Evolutionary conservation across 2,113 vertebrate genomes (phyloP).

Genomic region (Strix aluco): DNA sequence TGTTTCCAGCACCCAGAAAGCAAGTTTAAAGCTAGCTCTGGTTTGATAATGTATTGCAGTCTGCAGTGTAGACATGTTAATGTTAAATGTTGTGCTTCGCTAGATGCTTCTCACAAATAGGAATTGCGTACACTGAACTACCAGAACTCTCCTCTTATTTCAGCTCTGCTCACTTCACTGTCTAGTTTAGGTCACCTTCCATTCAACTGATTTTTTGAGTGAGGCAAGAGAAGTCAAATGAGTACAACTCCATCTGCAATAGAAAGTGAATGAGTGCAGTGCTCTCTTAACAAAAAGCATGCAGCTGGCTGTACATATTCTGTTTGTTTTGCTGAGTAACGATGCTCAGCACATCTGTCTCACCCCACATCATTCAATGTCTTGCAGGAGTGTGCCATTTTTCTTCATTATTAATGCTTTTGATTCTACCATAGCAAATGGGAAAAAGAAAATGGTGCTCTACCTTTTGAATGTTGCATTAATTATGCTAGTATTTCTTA

Average conservation of each 20-base stretch:
- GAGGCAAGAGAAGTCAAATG: background rate
- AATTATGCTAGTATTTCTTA: background rate
- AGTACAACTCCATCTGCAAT: background rate
- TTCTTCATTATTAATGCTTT: background rate
- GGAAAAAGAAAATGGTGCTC: background rate
- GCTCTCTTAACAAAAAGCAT: background rate
- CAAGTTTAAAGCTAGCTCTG: background rate
- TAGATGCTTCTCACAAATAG: background rate
- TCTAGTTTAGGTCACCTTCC: background rate
- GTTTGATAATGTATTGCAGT: background rate
- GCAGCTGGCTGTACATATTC: accelerated
- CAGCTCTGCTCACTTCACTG: background rate
- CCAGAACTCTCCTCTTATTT: background rate
- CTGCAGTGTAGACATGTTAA: background rate
- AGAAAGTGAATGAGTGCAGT: background rate
- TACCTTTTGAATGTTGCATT: background rate
- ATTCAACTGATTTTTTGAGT: background rate
- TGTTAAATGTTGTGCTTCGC: background rate
- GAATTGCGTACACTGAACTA: background rate
- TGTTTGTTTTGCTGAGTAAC: background rate
- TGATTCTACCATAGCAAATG: background rate
- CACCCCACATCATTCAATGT: background rate
- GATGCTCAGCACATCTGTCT: background rate
- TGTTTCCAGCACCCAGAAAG: background rate
- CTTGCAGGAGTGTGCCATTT: background rate